phyloP scores from a whole-genome alignment of 2,113 vertebrate species.

The Indri indri region DNA sequence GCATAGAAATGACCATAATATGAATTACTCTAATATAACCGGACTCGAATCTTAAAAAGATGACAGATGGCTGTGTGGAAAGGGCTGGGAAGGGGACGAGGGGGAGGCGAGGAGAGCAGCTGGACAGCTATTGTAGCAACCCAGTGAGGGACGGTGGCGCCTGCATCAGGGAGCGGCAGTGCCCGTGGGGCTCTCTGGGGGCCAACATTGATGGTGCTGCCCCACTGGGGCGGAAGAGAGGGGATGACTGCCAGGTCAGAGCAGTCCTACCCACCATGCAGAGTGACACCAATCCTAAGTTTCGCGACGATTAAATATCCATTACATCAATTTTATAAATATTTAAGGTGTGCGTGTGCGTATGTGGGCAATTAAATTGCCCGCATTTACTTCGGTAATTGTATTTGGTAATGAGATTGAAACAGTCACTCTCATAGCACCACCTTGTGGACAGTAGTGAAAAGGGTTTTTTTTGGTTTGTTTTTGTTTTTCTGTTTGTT shows the following conservation, averaged over 20 bases:
- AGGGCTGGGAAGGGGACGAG: background rate
- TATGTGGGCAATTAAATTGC: background rate
- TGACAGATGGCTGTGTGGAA: background rate
- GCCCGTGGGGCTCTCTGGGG: background rate
- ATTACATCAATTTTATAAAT: background rate
- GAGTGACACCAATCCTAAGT: background rate
- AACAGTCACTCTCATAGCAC: conserved; percentile 37
- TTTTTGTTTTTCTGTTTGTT: background rate
- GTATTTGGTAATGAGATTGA: background rate
- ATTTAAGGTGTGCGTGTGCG: too few relatives aligned
- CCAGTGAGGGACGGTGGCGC: background rate
- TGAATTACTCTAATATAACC: background rate
- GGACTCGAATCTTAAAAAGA: background rate
- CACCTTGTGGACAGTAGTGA: conserved; percentile 63
- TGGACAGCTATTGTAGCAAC: too few relatives aligned
- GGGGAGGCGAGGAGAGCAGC: background rate
- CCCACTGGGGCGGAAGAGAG: background rate
- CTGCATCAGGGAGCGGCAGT: background rate
- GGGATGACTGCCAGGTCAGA: background rate
- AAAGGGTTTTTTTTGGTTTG: background rate
- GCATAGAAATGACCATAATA: background rate
- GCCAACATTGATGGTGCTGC: background rate
- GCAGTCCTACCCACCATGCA: too few relatives aligned
- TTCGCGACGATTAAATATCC: background rate
- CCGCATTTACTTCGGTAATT: background rate